A percentile compares a stretch with the other conserved stretches of the same genome.
Evolutionary conservation across 2,113 vertebrate genomes (phyloP).

Genomic region (Tenebrosternarchus preto): DNA sequence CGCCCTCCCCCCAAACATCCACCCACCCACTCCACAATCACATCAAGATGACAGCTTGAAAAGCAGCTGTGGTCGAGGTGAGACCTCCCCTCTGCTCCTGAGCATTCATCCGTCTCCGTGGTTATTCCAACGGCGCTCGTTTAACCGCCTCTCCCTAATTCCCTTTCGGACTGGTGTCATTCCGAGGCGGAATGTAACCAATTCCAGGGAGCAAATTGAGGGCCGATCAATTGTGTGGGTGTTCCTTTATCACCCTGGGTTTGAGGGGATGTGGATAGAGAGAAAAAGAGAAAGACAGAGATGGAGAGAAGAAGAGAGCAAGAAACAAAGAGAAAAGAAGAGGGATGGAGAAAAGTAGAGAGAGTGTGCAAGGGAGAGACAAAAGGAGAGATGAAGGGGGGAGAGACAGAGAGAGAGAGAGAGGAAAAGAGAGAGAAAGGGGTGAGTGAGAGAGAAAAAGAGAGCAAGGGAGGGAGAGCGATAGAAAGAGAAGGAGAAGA

Average conservation of each 20-base stretch:
- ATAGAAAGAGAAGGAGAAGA: constrained; percentile 27
- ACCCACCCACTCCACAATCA: constrained; percentile 18
- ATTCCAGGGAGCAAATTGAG: constrained; percentile 68
- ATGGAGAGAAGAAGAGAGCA: constrained; percentile 1
- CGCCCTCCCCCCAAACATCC: constrained; percentile 9
- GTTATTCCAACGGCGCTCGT: constrained; percentile 53
- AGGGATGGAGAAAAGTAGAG: constrained; percentile 8
- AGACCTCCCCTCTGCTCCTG: constrained; percentile 18
- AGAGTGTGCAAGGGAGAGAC: constrained; percentile 5
- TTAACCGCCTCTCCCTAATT: constrained; percentile 61
- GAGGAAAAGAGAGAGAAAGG: constrained; percentile 1
- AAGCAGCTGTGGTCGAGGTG: constrained; percentile 42
- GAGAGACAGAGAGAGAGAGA: constrained; percentile 10
- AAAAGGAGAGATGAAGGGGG: too few species aligned
- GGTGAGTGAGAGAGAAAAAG: neutral
- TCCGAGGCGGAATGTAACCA: constrained; percentile 65
- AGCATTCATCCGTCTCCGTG: neutral
- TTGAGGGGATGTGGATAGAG: constrained; percentile 32
- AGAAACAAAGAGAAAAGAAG: neutral
- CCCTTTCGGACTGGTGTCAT: constrained; percentile 54
- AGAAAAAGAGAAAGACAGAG: constrained; percentile 9
- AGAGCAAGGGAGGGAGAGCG: neutral
- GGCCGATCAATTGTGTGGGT: constrained; percentile 66
- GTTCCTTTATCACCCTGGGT: constrained; percentile 57
- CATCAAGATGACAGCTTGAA: constrained; percentile 43